Conservation (phyloP, 92 coral and sea anemone genomes). For the Zoanthus solanderi region DNA sequence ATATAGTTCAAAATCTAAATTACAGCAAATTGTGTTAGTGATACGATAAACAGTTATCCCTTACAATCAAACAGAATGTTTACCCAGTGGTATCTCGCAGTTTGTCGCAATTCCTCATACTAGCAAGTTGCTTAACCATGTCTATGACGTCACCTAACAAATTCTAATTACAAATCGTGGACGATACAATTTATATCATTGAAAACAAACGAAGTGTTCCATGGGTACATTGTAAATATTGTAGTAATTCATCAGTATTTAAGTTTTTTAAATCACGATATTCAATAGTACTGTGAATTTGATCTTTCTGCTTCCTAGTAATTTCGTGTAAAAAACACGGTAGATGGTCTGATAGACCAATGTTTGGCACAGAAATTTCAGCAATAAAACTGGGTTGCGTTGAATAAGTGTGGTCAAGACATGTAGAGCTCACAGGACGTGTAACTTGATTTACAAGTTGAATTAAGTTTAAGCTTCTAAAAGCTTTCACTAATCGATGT, state of each 20-base stretch:
- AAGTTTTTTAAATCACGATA: slow-evolving; percentile 49
- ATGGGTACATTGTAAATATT: slow-evolving; percentile 41
- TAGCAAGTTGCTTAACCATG: no score
- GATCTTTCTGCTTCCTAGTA: slow-evolving; percentile 7
- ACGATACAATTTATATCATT: slow-evolving; percentile 15
- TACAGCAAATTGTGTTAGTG: no score
- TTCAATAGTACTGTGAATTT: slow-evolving; percentile 44
- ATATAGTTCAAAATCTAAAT: no score
- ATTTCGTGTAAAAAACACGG: slow-evolving; percentile 49
- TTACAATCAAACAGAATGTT: no score
- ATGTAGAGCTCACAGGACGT: slow-evolving; percentile 59
- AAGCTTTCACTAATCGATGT: slow-evolving; percentile 42
- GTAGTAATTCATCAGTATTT: slow-evolving; percentile 47
- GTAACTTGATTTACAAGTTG: slow-evolving; percentile 59
- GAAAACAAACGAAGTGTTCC: slow-evolving; percentile 50
- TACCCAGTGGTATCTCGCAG: no score
- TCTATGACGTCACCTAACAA: no score
- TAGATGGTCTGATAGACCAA: slow-evolving; percentile 71
- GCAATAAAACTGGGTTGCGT: slow-evolving; percentile 57
- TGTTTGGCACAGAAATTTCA: slow-evolving; percentile 38
- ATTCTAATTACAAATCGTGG: no score
- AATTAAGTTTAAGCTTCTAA: slow-evolving; percentile 53
- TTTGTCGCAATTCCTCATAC: no score
- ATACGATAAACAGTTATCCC: no score
- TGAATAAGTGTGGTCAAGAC: slow-evolving; percentile 62